phyloP scores from a whole-genome alignment of 2,113 vertebrate genomes.

The Gopherus flavomarginatus region DNA sequence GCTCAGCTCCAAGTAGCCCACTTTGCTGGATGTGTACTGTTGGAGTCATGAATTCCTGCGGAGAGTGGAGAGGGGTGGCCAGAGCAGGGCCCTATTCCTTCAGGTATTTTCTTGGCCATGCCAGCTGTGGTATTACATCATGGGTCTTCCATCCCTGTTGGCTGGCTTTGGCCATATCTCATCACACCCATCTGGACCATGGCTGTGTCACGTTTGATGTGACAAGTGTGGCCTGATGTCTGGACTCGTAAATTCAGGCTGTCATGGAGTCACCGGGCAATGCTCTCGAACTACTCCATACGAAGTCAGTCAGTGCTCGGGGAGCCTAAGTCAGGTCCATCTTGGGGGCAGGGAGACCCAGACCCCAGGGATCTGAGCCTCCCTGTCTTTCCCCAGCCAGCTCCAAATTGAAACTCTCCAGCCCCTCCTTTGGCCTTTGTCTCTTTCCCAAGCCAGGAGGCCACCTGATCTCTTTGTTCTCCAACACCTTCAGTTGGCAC shows the following conservation, averaged over 20 bases:
- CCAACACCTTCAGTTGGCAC: no score
- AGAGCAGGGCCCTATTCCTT: background rate
- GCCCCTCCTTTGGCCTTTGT: no score
- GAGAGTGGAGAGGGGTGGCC: background rate
- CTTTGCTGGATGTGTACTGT: background rate
- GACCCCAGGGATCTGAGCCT: no score
- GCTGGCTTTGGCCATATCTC: background rate
- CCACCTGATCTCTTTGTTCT: no score
- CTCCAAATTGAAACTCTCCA: no score
- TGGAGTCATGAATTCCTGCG: background rate
- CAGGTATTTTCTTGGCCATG: background rate
- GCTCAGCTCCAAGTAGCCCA: background rate
- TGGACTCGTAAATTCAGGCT: background rate
- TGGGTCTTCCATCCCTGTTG: background rate
- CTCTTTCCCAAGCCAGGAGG: no score
- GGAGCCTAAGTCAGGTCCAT: no score
- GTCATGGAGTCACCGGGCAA: no score
- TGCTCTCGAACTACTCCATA: no score
- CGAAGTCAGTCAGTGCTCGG: no score
- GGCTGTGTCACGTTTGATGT: background rate
- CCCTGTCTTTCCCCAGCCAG: no score
- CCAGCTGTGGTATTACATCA: background rate
- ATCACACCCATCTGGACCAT: background rate
- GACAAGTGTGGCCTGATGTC: background rate
- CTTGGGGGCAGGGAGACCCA: no score